These are phyloP conservation scores for Papilio polyxenes DNA, from an alignment of 1,140 invertebrate species.

Conservation along the genomic window DNA sequence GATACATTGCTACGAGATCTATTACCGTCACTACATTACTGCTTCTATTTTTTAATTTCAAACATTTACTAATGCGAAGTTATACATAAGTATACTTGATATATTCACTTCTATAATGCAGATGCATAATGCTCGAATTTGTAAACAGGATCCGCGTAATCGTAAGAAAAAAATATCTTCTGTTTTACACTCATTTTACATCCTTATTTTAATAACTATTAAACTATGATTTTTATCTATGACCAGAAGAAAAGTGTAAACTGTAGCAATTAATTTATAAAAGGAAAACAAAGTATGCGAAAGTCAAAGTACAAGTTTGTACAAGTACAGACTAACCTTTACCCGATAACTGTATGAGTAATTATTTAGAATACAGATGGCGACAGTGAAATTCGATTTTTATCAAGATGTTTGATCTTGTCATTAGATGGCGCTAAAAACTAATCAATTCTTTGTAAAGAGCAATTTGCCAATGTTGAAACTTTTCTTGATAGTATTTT, in stretches of 20 bases:
- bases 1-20: slow-evolving; percentile 70
- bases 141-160: background rate
- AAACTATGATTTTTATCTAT: too few relatives aligned
- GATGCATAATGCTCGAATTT: background rate
- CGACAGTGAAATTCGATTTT: background rate
- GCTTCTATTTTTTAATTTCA: slow-evolving; percentile 65
- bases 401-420: background rate
- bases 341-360: background rate
- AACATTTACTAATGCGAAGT: slow-evolving; percentile 56
- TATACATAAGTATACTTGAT: background rate
- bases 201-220: too few relatives aligned
- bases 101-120: background rate
- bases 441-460: background rate
- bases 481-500: background rate
- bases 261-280: background rate
- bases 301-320: background rate
- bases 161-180: background rate
- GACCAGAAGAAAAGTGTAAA: background rate
- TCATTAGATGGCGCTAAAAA: slow-evolving; percentile 5
- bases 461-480: background rate
- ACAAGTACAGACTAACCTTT: too few relatives aligned
- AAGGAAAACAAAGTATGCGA: background rate
- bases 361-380: background rate
- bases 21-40: slow-evolving; percentile 61
- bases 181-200: too few relatives aligned